Conservation (phyloP, 2,797 vertebrate genomes). For the Gymnocypris eckloni region DNA sequence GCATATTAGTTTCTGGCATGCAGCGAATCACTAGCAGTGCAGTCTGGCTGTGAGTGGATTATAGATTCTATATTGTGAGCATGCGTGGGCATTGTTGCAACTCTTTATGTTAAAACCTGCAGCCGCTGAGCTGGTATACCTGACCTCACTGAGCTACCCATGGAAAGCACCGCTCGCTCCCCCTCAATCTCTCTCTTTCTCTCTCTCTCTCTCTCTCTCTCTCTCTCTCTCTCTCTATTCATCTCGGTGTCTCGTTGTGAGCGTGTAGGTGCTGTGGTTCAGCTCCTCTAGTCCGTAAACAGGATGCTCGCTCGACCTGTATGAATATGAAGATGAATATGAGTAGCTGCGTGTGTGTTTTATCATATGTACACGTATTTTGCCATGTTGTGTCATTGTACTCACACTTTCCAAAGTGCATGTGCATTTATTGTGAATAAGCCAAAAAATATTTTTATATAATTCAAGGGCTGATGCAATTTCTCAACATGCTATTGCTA, state of each 20-base stretch:
- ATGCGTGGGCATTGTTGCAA: slow-evolving; percentile 33
- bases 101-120: slow-evolving; percentile 58
- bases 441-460: neutral
- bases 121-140: slow-evolving; percentile 73
- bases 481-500: neutral
- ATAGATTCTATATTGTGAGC: neutral
- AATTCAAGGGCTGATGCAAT: neutral
- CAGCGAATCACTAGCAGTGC: neutral
- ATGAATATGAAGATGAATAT: slow-evolving; percentile 38
- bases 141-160: slow-evolving; percentile 74
- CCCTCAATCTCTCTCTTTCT: slow-evolving; percentile 31
- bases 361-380: neutral
- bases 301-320: slow-evolving; percentile 60
- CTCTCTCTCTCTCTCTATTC: slow-evolving; percentile 17
- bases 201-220: slow-evolving; percentile 16
- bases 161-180: slow-evolving; percentile 77
- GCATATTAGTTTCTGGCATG: neutral
- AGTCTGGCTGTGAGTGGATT: neutral
- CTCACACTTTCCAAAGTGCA: neutral
- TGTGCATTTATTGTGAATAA: neutral
- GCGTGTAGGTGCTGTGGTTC: slow-evolving; percentile 62
- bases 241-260: slow-evolving; percentile 43
- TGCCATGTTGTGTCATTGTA: slow-evolving; percentile 4
- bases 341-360: slow-evolving; percentile 28
- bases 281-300: slow-evolving; percentile 63